Evolutionary conservation across 2,888 invertebrate species (phyloP).

Genomic region (Liodrosophila aerea): DNA sequence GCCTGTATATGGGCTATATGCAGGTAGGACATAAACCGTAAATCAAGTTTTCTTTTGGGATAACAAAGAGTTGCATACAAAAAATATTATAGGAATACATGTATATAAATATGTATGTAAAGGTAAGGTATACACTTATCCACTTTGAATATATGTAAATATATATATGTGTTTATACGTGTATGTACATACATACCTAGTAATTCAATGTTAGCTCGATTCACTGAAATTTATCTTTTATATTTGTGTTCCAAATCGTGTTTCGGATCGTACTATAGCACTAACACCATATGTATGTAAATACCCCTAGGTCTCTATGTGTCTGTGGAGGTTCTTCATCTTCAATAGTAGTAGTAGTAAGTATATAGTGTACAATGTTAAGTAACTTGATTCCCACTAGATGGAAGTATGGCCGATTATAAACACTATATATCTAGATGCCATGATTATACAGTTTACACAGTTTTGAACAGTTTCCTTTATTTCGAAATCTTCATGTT

Average conservation of each 20-base stretch:
- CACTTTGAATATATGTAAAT: conserved; percentile 3
- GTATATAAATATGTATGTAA: conserved; percentile 61
- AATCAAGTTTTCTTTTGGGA: conserved; percentile 22
- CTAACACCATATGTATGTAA: conserved; percentile 4
- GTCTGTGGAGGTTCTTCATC: conserved; percentile 22
- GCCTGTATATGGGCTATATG: conserved; percentile 42
- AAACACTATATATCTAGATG: conserved; percentile 29
- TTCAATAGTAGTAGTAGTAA: conserved; percentile 10
- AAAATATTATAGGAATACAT: conserved; percentile 65
- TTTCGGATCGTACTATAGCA: conserved; percentile 31
- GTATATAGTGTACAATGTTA: neutral
- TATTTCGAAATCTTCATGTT: conserved; percentile 1
- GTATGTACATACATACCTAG: conserved; percentile 14
- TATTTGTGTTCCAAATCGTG: conserved; percentile 35
- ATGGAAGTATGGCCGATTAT: conserved; percentile 43
- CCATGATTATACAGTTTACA: conserved; percentile 43
- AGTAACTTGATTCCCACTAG: conserved; percentile 55
- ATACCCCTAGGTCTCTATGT: conserved; percentile 57
- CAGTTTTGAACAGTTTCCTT: conserved; percentile 31
- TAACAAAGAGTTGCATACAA: conserved; percentile 51
- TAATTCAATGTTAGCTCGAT: conserved; percentile 39
- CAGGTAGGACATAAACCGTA: conserved; percentile 49
- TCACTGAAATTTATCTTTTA: conserved; percentile 32
- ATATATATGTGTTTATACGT: conserved; percentile 21
- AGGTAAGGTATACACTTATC: conserved; percentile 18